Percentiles rank a stretch among this genome's conserved stretches.
Conservation (phyloP, 2,797 vertebrate species). For the Clamator glandarius region DNA sequence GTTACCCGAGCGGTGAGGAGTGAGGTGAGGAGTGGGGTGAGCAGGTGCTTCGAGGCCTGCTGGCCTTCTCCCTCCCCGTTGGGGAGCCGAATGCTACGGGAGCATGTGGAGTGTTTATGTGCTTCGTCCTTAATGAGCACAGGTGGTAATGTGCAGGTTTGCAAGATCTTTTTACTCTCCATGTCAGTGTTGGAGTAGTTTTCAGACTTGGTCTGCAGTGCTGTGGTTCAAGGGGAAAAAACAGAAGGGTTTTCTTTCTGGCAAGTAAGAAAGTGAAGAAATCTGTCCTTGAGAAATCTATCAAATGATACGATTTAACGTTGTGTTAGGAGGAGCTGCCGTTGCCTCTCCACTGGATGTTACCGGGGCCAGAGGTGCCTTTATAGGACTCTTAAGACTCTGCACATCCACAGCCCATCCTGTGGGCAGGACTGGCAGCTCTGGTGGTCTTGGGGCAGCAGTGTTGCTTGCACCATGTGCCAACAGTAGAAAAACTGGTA, state of each 20-base stretch:
- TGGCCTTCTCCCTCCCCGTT: not conserved
- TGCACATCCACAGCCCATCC: fast-evolving
- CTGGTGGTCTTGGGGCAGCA: fast-evolving
- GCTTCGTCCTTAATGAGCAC: fast-evolving
- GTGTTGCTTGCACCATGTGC: fast-evolving
- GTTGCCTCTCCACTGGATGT: not conserved
- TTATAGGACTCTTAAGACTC: fast-evolving
- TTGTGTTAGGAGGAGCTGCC: not conserved
- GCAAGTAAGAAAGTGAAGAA: not conserved
- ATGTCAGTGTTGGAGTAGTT: fast-evolving
- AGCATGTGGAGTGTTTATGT: fast-evolving
- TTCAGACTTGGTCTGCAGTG: not conserved
- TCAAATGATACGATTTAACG: fast-evolving
- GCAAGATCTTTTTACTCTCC: fast-evolving
- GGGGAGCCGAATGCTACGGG: fast-evolving
- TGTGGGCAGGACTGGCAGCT: not conserved
- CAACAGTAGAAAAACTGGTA: fast-evolving
- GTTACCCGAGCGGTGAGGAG: fast-evolving
- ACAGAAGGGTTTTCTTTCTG: not conserved
- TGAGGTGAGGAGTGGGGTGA: not conserved
- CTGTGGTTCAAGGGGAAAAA: not conserved
- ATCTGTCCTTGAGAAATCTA: not conserved
- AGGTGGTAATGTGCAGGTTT: fast-evolving
- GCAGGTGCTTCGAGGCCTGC: not conserved
- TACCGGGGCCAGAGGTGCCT: not conserved